phyloP scores from a whole-genome alignment of 2,797 vertebrate genomes.

The Nannoperca obscura region DNA sequence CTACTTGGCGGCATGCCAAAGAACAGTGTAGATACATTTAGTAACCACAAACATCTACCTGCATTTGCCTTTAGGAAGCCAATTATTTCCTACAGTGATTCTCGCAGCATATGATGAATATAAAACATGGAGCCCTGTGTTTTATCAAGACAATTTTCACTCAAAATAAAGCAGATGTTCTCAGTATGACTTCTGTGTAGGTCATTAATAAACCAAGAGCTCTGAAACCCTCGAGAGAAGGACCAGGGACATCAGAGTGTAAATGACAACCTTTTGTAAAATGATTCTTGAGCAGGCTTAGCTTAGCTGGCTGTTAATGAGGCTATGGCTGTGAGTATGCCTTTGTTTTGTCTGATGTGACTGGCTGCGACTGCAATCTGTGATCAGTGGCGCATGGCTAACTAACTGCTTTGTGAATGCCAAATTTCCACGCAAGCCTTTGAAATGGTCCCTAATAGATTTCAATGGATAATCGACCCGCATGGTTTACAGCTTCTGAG shows the following conservation, averaged over 20 bases:
- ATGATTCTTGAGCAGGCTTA: constrained; percentile 56
- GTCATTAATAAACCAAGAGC: constrained; percentile 58
- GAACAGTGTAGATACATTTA: constrained; percentile 14
- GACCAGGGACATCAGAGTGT: constrained; percentile 42
- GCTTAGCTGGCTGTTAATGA: constrained; percentile 69
- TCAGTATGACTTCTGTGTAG: constrained; percentile 27
- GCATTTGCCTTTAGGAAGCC: constrained; percentile 2
- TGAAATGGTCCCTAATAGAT: constrained; percentile 62
- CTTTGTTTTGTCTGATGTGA: constrained; percentile 66
- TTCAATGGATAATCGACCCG: constrained; percentile 61
- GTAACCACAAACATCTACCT: constrained; percentile 21
- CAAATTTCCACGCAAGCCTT: constrained; percentile 57
- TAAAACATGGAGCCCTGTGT: constrained; percentile 9
- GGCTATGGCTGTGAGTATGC: constrained; percentile 43
- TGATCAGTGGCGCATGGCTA: constrained; percentile 62
- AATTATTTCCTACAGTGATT: constrained; percentile 20
- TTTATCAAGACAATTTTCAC: not conserved
- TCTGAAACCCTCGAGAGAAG: constrained; percentile 33
- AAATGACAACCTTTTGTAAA: constrained; percentile 59
- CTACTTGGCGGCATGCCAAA: constrained; percentile 19
- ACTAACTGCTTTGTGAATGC: constrained; percentile 60
- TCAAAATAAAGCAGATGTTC: constrained; percentile 24
- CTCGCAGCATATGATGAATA: not conserved
- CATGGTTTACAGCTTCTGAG: constrained; percentile 37
- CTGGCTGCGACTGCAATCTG: constrained; percentile 37